A percentile compares a stretch with the other conserved stretches of the same genome.
Evolutionary conservation across 35 echinoderm and acorn worm genomes (phyloP).

Genomic region (Apostichopus japonicus): DNA sequence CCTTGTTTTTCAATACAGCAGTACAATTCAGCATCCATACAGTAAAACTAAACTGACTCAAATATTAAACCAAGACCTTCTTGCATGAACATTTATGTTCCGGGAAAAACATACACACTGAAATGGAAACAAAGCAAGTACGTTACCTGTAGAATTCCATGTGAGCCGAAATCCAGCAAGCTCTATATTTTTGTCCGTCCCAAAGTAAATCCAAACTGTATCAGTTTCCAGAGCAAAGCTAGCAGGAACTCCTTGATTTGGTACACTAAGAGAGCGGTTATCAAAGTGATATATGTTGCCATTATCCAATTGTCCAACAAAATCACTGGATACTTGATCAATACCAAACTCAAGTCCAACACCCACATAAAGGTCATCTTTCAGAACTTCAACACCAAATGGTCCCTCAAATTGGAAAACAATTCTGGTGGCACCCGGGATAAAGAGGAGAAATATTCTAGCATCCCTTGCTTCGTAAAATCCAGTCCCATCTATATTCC

Average conservation of each 20-base stretch:
- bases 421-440: conserved; percentile 47
- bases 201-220: conserved; percentile 75
- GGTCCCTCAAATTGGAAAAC: conserved; percentile 25
- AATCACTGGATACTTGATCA: background rate
- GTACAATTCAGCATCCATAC: too few species aligned
- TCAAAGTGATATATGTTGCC: conserved; percentile 35
- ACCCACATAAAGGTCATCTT: conserved; percentile 56
- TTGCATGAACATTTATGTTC: too few species aligned
- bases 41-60: too few species aligned
- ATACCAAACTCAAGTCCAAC: background rate
- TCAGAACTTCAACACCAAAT: conserved; percentile 33
- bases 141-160: conserved; percentile 31
- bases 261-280: conserved; percentile 9
- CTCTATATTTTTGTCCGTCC: conserved; percentile 76
- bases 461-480: background rate
- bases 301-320: conserved; percentile 7
- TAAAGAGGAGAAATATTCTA: conserved; percentile 39
- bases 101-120: background rate
- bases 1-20: too few species aligned
- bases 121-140: background rate
- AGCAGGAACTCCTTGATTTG: conserved; percentile 18
- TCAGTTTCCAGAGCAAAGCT: conserved; percentile 55
- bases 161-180: conserved; percentile 40
- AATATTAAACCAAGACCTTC: too few species aligned
- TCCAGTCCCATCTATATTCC: conserved; percentile 7